Percentiles rank a stretch among this genome's conserved stretches.
These are phyloP conservation scores for Botia kubotai DNA, from an alignment of 2,797 vertebrate species.

Conservation along the genomic window DNA sequence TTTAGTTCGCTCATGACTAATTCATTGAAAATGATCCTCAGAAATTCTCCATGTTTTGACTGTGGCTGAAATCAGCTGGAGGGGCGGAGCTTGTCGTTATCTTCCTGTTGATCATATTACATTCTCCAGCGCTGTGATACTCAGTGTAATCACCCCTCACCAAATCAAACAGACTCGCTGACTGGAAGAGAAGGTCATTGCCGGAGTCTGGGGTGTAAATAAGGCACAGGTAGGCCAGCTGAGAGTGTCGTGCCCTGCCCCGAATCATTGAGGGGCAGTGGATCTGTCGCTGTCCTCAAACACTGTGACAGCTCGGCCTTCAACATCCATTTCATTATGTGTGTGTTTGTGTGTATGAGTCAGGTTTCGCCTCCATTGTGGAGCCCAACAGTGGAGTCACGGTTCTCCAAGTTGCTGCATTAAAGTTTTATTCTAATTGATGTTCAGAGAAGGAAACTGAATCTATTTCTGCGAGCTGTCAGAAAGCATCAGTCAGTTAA, in stretches of 20 bases:
- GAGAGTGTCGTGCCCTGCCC: conserved; percentile 45
- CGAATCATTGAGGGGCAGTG: conserved; percentile 69
- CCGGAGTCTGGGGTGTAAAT: conserved; percentile 65
- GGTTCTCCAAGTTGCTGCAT: conserved; percentile 72
- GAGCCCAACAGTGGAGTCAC: conserved; percentile 54
- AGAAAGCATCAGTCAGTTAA: conserved; percentile 82
- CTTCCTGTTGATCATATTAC: conserved; percentile 64
- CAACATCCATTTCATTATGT: conserved; percentile 76
- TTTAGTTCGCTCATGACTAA: conserved; percentile 4
- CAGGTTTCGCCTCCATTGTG: background rate
- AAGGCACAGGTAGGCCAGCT: conserved; percentile 61
- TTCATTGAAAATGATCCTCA: conserved; percentile 10
- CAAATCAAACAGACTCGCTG: conserved; percentile 69
- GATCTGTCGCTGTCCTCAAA: conserved; percentile 73
- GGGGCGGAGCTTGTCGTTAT: conserved; percentile 32
- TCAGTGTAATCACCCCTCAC: conserved; percentile 75
- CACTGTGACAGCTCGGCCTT: conserved; percentile 65
- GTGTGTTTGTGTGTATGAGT: conserved; percentile 37
- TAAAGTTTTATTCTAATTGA: conserved; percentile 78
- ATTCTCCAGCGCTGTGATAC: conserved; percentile 57
- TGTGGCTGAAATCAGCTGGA: conserved; percentile 15
- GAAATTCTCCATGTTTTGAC: background rate
- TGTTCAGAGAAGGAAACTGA: conserved; percentile 76
- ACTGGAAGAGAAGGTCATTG: conserved; percentile 39
- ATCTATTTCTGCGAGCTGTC: conserved; percentile 74